Evolutionary conservation across 2,797 vertebrate genomes (phyloP).

Genomic region (Lemur catta): DNA sequence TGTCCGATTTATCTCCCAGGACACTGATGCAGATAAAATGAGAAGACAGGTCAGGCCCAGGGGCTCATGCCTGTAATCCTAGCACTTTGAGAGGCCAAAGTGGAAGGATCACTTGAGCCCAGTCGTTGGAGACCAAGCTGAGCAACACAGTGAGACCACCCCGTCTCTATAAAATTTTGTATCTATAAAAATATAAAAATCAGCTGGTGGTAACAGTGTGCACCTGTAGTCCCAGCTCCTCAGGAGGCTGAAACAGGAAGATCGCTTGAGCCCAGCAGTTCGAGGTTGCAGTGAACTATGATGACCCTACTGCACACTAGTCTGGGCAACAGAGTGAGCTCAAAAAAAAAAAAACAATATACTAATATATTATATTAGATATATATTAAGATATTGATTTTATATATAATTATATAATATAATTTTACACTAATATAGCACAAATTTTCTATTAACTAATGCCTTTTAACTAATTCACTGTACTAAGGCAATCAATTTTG

Average conservation of each 20-base stretch:
- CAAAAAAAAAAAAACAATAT: neutral
- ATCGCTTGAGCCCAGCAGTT: neutral
- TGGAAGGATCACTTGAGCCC: neutral
- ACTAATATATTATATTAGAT: too few species aligned
- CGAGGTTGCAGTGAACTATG: neutral
- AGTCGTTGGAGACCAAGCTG: neutral
- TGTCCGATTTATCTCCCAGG: neutral
- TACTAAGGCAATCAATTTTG: neutral
- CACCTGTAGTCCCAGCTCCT: neutral
- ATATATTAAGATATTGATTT: too few species aligned
- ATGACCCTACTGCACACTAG: neutral
- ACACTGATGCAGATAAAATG: conserved; percentile 2
- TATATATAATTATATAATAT: too few species aligned
- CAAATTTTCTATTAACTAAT: neutral
- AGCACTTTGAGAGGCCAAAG: neutral
- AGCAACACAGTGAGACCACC: neutral
- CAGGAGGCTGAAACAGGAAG: neutral
- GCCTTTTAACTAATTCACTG: neutral
- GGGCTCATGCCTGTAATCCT: neutral
- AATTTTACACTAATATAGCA: neutral
- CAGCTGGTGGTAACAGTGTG: neutral
- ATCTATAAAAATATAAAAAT: neutral
- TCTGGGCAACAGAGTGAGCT: neutral
- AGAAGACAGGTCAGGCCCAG: neutral
- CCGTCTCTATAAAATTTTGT: neutral